phyloP scores from a whole-genome alignment of 2,888 invertebrate genomes.

The Pammene aurita region DNA sequence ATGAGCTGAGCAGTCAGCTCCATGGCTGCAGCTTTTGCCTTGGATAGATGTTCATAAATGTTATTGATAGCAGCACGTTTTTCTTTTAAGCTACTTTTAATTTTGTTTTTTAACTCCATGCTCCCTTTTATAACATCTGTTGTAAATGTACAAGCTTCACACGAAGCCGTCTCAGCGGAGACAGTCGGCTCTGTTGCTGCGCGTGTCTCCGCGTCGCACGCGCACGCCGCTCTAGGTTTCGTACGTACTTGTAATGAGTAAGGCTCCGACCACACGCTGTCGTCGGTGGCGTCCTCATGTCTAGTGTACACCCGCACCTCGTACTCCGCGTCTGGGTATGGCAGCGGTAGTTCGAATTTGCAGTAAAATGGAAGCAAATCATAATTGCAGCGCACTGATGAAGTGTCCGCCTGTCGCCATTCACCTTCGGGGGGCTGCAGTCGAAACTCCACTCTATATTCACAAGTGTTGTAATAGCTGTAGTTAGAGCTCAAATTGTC shows the following conservation, averaged over 20 bases:
- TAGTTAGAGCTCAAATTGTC: background rate
- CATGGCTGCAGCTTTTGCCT: too few relatives aligned
- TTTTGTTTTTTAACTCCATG: background rate
- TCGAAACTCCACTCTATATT: background rate
- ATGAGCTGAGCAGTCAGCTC: too few relatives aligned
- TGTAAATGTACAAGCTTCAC: background rate
- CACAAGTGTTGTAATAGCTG: background rate
- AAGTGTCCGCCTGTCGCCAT: conserved; percentile 10
- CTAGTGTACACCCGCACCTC: background rate
- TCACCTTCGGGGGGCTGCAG: background rate
- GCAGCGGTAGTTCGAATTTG: background rate
- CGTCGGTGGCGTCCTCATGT: background rate
- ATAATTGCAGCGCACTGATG: background rate
- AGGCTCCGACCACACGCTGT: conserved; percentile 4
- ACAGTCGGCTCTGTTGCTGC: background rate
- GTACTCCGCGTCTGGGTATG: background rate
- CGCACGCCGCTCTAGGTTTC: background rate
- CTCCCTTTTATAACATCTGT: background rate
- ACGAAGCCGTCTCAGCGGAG: background rate
- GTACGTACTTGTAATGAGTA: background rate
- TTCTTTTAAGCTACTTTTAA: background rate
- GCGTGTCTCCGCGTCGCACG: background rate
- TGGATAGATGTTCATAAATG: background rate
- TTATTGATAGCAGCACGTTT: background rate
- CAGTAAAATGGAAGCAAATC: background rate